Evolutionary conservation across 2,888 invertebrate species (phyloP), one percentile per base, ranked within the genome.

Genomic region (Tipula vernalis): DNA sequence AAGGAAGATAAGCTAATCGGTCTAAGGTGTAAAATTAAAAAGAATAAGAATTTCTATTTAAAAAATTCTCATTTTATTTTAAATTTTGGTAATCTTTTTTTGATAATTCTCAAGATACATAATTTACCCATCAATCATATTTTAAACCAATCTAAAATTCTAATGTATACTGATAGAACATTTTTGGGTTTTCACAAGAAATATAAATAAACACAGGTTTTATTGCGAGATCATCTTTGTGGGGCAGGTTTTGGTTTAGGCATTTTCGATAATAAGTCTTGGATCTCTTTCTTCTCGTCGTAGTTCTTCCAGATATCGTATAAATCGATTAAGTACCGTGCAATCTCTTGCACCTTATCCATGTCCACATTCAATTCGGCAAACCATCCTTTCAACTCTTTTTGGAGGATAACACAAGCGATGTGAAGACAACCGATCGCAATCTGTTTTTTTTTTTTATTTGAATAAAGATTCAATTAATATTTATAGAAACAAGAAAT

Each of bases 291-390:
- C 91, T 99, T 98, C 90, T 99, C 99, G 90, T 99, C 98, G 92
- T 98, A 99, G 87, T 95, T 96, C 91, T 98, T 98, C 98, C 98
- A 99, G 91, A 99, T 92, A 91, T 99, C 98, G 92, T 99, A 99
- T 87, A 99, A 93, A 91, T 96, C 96, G 86, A 99, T 95, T 88
- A 99, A 96, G 89, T 97, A 96, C 87, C 97, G 94, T 28, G 98
- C 97, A 88, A 99, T 98, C 92, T 99, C 99, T 92, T 99, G 97
- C 87, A 99, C 97, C 93, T 98, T 98, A 90, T 99, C 99, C 94
- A 98, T 96, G 91, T 99, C 99, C 0, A 99, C 98, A 91, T 98
- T 97, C 12, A 99, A 92, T 92, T 99, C 99, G 0, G 99, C 98
- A 93, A 99, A 98, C 99, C 99, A 99, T 13, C 96, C 95, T 90